These are phyloP conservation scores for Dasypus novemcinctus DNA, from an alignment of 2,113 vertebrate genomes.

Conservation along the genomic window DNA sequence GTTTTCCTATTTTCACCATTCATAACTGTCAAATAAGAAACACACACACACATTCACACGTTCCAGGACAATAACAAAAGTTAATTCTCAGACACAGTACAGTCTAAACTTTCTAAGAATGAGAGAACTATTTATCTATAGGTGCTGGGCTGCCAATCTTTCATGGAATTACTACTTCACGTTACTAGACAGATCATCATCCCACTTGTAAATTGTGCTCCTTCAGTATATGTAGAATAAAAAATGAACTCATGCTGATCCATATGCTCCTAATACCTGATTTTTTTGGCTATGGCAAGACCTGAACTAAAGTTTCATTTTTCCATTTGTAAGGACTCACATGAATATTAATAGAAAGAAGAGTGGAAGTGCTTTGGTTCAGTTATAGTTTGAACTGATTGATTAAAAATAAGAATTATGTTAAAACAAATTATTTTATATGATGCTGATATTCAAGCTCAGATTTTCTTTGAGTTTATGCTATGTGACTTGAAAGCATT, in stretches of 20 bases:
- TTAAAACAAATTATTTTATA: background rate
- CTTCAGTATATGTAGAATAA: background rate
- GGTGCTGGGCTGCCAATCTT: background rate
- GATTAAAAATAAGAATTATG: background rate
- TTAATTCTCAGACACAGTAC: background rate
- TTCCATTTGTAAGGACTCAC: background rate
- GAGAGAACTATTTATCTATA: no score
- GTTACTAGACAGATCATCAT: background rate
- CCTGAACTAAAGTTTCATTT: background rate
- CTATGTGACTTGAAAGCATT: background rate
- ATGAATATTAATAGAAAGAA: background rate
- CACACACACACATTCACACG: no score
- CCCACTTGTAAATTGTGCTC: background rate
- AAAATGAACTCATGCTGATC: background rate
- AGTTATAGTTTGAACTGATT: background rate
- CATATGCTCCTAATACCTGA: background rate
- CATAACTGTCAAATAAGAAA: background rate
- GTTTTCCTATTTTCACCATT: background rate
- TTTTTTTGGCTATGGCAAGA: background rate
- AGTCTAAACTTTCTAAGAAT: background rate
- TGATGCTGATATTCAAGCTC: background rate
- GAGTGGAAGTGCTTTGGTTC: background rate
- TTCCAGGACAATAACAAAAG: background rate
- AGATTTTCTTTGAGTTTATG: background rate
- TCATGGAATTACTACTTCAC: background rate